Evolutionary conservation across 53 echinoderm and acorn worm species (phyloP), one percentile per base, ranked within the genome.

Genomic region (Echinometra lucunter): DNA sequence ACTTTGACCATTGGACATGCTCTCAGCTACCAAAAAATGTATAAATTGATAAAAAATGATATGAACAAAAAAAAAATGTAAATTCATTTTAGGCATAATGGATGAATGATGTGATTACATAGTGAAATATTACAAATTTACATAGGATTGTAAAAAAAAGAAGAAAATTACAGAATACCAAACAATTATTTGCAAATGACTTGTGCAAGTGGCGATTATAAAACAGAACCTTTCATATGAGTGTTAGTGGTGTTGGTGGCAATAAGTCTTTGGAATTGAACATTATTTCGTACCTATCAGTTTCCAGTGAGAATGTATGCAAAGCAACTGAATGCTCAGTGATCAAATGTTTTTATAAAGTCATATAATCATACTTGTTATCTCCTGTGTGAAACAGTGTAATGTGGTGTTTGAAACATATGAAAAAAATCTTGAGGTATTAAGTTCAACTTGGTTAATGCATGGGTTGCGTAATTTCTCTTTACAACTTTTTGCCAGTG

Each of bases 121-220:
- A 44, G 21, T 28, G 28, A 45, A 85, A 27, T 49, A 13, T n/a
- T n/a, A 85, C 30, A 85, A 15, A 85, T 30, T 49, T 3, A 49
- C 6, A n/a, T 49, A n/a, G 49, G 45, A 85, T 49, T 85, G 85
- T 85, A 78, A 19, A 78, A 21, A 78, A 6, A 78, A n/a, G n/a
- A 78, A 78, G 49, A 45, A 85, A 28, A 11, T 28, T 12, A 45
- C 13, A 49, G 85, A 47, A n/a, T 85, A 28, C 40, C n/a, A 81
- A 44, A 25, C 3, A 47, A n/a, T 28, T 49, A 37, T 85, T 85
- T 85, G 85, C 49, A 28, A 49, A 85, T 85, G 85, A 49, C 12
- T 81, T 81, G 49, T 89, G 89, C 89, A 63, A 89, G 28, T 89
- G 89, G 89, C 89, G 89, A 89, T 89, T 34, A 63, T 49, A 34